phyloP scores from a whole-genome alignment of 2,797 vertebrate genomes.

The Cygnus olor region DNA sequence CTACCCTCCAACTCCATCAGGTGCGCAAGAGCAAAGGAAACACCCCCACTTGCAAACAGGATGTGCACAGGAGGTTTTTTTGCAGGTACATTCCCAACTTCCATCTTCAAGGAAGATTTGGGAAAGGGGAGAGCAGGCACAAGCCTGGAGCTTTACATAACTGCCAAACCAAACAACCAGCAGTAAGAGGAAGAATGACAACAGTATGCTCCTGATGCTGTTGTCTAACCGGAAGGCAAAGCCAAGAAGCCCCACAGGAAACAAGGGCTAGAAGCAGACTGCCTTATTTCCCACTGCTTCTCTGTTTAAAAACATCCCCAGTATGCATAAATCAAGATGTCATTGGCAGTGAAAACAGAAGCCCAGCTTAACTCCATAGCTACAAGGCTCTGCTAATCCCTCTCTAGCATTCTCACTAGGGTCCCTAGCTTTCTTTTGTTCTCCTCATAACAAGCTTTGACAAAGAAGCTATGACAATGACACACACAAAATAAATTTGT shows the following conservation, averaged over 20 bases:
- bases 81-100: neutral
- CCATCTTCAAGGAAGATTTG: neutral
- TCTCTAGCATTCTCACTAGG: conserved; percentile 20
- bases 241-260: conserved; percentile 43
- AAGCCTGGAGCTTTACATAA: neutral
- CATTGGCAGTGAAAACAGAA: conserved; percentile 47
- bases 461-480: neutral
- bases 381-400: conserved; percentile 60
- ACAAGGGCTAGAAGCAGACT: conserved; percentile 10
- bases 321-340: conserved; percentile 65
- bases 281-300: conserved; percentile 54
- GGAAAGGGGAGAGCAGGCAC: neutral
- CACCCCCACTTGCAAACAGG: conserved; percentile 15
- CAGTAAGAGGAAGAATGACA: neutral
- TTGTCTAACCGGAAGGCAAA: conserved; percentile 23
- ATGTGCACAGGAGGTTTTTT: neutral
- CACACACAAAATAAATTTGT: neutral
- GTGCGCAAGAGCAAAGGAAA: neutral
- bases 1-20: neutral
- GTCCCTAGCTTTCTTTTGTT: conserved; percentile 54
- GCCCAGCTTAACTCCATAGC: conserved; percentile 62
- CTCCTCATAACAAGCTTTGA: neutral
- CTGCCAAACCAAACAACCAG: neutral
- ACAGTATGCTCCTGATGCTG: neutral
- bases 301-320: conserved; percentile 58